These are phyloP conservation scores for Magallana angulata DNA, from an alignment of 1,140 invertebrate genomes.

Conservation along the genomic window DNA sequence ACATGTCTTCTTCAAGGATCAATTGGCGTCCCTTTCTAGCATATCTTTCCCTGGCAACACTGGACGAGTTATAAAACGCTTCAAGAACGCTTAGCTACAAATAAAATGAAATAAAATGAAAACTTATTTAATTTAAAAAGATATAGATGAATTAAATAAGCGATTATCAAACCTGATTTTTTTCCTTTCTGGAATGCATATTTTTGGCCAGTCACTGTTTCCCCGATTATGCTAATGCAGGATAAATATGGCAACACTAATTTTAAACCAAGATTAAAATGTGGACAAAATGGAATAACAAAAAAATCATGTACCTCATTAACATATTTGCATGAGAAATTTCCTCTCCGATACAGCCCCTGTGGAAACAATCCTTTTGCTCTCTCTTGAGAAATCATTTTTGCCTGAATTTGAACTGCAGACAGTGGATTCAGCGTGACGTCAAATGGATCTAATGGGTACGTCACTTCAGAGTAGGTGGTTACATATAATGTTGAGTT, in stretches of 20 bases:
- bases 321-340: constrained; percentile 46
- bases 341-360: background rate
- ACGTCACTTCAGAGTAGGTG: constrained; percentile 42
- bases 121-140: no score
- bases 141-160: background rate
- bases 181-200: background rate
- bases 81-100: background rate
- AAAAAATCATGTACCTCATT: constrained; percentile 44
- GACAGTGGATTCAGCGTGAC: constrained; percentile 47
- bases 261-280: background rate
- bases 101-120: background rate
- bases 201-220: no score
- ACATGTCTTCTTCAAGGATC: background rate
- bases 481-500: constrained; percentile 2
- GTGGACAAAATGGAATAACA: background rate
- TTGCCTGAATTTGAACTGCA: constrained; percentile 47
- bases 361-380: constrained; percentile 37
- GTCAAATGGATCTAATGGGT: constrained; percentile 49
- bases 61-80: background rate
- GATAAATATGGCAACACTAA: background rate
- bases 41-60: background rate
- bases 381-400: constrained; percentile 55
- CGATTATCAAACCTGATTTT: background rate
- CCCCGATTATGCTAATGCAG: background rate
- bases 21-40: background rate